Conservation (phyloP, 1,140 invertebrate genomes). For the Hyphantria cunea region DNA sequence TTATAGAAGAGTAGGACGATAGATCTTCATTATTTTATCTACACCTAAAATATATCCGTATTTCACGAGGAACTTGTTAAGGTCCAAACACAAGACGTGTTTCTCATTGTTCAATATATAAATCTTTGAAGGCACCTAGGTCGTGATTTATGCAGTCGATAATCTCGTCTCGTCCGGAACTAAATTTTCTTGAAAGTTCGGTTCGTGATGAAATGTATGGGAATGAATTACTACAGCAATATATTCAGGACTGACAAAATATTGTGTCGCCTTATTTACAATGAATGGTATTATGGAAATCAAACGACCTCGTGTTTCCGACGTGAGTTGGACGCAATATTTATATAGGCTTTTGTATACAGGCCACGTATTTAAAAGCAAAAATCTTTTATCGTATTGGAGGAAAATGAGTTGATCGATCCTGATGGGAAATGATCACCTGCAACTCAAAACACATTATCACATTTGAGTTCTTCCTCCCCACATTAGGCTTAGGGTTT, state of each 20-base stretch:
- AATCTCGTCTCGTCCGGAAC: conserved; percentile 55
- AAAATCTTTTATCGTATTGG: too few species aligned
- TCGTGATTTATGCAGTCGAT: conserved; percentile 64
- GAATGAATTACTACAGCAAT: conserved; percentile 24
- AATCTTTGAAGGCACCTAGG: conserved; percentile 52
- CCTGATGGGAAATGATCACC: too few species aligned
- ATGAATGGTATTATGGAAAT: conserved; percentile 20
- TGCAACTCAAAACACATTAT: too few species aligned
- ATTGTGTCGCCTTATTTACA: conserved; percentile 13
- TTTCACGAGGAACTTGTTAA: conserved; percentile 40
- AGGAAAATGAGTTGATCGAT: too few species aligned
- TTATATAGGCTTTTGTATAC: background rate
- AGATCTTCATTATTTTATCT: conserved; percentile 32
- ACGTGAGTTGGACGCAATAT: conserved; percentile 9
- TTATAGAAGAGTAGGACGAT: conserved; percentile 20
- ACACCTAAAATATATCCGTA: conserved; percentile 20
- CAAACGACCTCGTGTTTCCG: conserved; percentile 11
- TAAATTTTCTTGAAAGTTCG: conserved; percentile 48
- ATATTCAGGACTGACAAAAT: conserved; percentile 26
- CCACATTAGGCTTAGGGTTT: too few species aligned
- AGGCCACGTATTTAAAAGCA: too few species aligned
- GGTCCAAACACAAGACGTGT: conserved; percentile 44
- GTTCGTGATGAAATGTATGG: conserved; percentile 46
- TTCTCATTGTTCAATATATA: conserved; percentile 44
- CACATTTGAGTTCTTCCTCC: too few species aligned